phyloP scores from a whole-genome alignment of 2,797 vertebrate species.

The Erethizon dorsatum region DNA sequence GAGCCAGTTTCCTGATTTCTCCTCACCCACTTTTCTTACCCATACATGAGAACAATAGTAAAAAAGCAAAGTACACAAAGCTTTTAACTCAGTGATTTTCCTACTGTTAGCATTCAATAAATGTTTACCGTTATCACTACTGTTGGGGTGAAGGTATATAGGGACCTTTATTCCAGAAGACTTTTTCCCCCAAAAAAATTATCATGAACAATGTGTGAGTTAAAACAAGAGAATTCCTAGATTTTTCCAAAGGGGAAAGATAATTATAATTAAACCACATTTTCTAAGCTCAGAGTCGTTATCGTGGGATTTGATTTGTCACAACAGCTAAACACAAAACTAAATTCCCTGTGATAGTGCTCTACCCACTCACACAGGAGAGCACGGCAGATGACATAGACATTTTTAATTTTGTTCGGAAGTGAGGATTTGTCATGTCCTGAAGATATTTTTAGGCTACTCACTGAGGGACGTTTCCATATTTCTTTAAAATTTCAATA shows the following conservation, averaged over 20 bases:
- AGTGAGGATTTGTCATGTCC: neutral
- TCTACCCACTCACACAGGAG: neutral
- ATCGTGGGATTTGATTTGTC: constrained; percentile 11
- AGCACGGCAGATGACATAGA: neutral
- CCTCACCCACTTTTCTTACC: neutral
- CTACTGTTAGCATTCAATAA: neutral
- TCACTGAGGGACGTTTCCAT: neutral
- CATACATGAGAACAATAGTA: neutral
- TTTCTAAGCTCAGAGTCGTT: constrained; percentile 55
- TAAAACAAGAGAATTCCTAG: neutral
- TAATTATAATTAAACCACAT: constrained; percentile 35
- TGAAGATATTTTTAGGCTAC: constrained; percentile 36
- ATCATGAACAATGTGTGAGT: neutral
- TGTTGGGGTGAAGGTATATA: neutral
- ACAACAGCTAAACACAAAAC: constrained; percentile 48
- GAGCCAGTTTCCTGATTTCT: neutral
- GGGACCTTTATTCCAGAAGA: constrained; percentile 5
- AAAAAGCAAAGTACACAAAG: neutral
- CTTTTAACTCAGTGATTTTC: neutral
- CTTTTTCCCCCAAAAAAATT: constrained; percentile 29
- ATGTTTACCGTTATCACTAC: neutral
- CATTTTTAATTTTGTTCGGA: neutral
- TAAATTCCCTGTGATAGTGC: neutral
- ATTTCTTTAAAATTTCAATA: constrained; percentile 53
- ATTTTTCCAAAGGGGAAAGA: neutral